phyloP scores from a whole-genome alignment of 2,888 invertebrate species.

The Xanthorhoe spadicearia region DNA sequence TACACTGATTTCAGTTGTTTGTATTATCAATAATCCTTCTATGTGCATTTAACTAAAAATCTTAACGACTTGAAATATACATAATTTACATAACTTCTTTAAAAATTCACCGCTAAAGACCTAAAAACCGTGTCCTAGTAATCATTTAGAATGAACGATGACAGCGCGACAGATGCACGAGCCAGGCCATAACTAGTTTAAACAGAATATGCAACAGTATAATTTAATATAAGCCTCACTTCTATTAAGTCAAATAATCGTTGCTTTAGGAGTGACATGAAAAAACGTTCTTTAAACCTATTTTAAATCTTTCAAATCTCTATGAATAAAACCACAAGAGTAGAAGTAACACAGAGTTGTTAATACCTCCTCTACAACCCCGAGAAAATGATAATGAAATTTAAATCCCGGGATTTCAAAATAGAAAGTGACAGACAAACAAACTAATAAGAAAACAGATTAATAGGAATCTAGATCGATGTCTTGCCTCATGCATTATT shows the following conservation, averaged over 20 bases:
- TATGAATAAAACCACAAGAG: too few relatives aligned
- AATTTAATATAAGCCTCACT: neutral
- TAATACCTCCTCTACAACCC: too few relatives aligned
- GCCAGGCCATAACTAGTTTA: conserved; percentile 33
- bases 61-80: conserved; percentile 1
- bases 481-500: neutral
- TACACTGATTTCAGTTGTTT: too few relatives aligned
- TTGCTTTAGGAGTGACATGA: too few relatives aligned
- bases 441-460: neutral
- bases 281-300: too few relatives aligned
- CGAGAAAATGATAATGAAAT: too few relatives aligned
- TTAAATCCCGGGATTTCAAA: too few relatives aligned
- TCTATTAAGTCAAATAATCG: too few relatives aligned
- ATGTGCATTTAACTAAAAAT: too few relatives aligned
- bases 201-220: neutral
- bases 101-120: conserved; percentile 3
- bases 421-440: neutral
- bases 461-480: neutral
- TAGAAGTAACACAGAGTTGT: too few relatives aligned
- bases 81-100: neutral
- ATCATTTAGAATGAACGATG: conserved; percentile 37
- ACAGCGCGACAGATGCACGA: conserved; percentile 40
- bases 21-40: too few relatives aligned
- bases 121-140: conserved; percentile 35
- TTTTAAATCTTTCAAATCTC: too few relatives aligned